A percentile compares a stretch with the other conserved stretches of the same genome.
Conservation (phyloP, 2,797 vertebrate species). For the Hydrolagus colliei region DNA sequence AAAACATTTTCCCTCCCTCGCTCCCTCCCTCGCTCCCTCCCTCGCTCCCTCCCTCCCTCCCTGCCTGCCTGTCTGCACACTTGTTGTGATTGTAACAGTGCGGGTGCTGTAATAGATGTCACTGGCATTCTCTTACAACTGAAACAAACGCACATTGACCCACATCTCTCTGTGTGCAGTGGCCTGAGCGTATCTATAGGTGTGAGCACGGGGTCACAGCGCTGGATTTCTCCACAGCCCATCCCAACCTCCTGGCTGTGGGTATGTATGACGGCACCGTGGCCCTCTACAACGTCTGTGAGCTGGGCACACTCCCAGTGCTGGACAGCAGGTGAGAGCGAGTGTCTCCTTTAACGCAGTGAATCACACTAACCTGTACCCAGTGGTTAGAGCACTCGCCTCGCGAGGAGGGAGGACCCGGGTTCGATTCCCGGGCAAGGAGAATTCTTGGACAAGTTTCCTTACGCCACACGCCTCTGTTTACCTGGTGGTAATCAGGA, state of each 20-base stretch:
- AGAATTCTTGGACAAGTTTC: too few species aligned
- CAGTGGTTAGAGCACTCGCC: too few species aligned
- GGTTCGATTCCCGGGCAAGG: too few species aligned
- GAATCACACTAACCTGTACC: too few species aligned
- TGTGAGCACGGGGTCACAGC: conserved; percentile 67
- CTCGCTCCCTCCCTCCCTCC: not conserved
- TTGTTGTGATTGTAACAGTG: too few species aligned
- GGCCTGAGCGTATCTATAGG: conserved; percentile 73
- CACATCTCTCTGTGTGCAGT: conserved; percentile 54
- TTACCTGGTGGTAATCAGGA: too few species aligned
- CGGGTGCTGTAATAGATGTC: too few species aligned
- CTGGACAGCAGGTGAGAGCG: conserved; percentile 65
- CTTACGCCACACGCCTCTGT: too few species aligned
- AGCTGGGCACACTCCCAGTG: conserved; percentile 28
- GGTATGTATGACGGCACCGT: conserved; percentile 65
- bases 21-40: not conserved
- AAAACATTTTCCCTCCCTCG: not conserved
- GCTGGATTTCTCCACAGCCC: conserved; percentile 70
- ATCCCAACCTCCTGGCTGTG: conserved; percentile 67
- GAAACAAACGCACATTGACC: not conserved
- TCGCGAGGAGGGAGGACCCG: too few species aligned
- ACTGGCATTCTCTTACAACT: too few species aligned
- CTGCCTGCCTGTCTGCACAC: not conserved
- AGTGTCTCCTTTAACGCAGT: not conserved
- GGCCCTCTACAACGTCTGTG: conserved; percentile 60